Conservation (phyloP, 1,140 invertebrate species). For the Drosophila bipectinata region DNA sequence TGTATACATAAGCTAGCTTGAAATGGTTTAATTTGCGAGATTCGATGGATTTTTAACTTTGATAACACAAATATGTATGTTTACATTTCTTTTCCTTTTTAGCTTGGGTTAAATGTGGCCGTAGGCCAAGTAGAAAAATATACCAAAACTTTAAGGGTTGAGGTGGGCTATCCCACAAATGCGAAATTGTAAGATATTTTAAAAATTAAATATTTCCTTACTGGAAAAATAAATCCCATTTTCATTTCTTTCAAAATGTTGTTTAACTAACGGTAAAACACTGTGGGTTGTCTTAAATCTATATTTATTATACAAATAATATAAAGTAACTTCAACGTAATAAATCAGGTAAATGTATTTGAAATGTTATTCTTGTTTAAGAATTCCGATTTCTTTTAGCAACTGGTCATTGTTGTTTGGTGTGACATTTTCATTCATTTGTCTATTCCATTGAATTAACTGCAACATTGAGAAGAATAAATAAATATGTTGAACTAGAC, state of each 20-base stretch:
- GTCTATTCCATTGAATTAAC: conserved; percentile 92
- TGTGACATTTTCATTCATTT: conserved; percentile 90
- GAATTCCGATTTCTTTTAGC: conserved; percentile 88
- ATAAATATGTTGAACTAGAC: conserved; percentile 12
- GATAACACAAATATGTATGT: neutral
- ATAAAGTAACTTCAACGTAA: neutral
- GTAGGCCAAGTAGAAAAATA: neutral
- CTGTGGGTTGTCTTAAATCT: neutral
- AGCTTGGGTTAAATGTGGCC: neutral
- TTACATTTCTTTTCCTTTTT: conserved; percentile 2
- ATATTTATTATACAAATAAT: conserved; percentile 2
- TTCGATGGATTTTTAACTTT: neutral
- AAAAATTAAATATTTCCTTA: no score
- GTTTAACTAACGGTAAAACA: no score
- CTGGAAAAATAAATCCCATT: neutral
- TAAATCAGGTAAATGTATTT: conserved; percentile 1
- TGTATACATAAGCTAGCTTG: conserved; percentile 4
- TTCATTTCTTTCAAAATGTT: no score
- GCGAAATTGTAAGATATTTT: no score
- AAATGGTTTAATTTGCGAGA: neutral
- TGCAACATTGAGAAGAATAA: conserved; percentile 84
- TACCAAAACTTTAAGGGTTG: neutral
- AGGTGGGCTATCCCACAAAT: neutral
- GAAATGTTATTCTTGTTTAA: conserved; percentile 86
- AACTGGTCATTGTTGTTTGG: conserved; percentile 91